Evolutionary conservation across 2,113 vertebrate genomes (phyloP), one percentile per base, ranked within the genome.

Genomic region (Cyanocitta stelleri): DNA sequence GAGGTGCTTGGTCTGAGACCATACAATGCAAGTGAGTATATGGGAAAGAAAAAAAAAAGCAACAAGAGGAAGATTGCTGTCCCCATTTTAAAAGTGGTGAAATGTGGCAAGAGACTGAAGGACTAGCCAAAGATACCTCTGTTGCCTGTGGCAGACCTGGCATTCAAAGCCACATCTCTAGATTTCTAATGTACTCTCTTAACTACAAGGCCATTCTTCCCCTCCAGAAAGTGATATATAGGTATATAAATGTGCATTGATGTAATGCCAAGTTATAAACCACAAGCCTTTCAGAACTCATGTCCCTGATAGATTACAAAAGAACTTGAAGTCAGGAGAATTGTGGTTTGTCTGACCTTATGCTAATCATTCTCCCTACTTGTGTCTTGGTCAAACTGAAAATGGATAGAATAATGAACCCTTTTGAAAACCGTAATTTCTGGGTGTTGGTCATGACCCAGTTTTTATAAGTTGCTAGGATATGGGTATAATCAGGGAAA

Each of bases 231-330:
- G 93, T 88, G 93, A 95, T 96, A 86, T 95, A 96, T 97, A 92
- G 93, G 92, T 97, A 94, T 93, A 96, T 89, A 96, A 96, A 96
- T 95, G 85, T 79, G 80, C 95, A 95, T 95, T 95, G 95, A 98
- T 97, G 93, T 94, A 95, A 92, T 95, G 95, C 93, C 94, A 97
- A 95, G 93, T 94, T 93, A 96, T 96, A 97, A 96, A 97, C 94
- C 89, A 75, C 91, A 89, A 89, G 73, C 81, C 89, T 94, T 96
- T 95, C 96, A 94, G 88, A 97, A 96, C 90, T 90, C 90, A 77
- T 91, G 77, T 96, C 61, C 87, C 90, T 96, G 96, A 97, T 48
- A 95, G 93, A 97, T 84, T 97, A 89, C 79, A 18, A 89, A 92
- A 96, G 89, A 93, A 91, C 82, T 76, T 89, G 94, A 94, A 97